Evolutionary conservation across 2,888 invertebrate species (phyloP).

Genomic region (Chloroclystis v-ata): DNA sequence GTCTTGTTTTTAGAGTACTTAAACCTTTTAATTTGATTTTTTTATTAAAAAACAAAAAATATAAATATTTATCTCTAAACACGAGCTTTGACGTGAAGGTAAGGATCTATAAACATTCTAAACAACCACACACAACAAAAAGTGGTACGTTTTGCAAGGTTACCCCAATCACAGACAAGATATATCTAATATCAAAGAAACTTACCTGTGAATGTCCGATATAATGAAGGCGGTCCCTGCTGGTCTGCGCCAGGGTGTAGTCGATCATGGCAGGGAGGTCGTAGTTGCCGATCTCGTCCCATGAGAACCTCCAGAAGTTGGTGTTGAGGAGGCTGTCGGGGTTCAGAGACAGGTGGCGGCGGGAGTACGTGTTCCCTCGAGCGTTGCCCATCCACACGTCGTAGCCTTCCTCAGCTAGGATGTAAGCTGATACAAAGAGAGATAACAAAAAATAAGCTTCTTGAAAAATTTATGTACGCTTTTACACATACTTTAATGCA

Average conservation of each 20-base stretch:
- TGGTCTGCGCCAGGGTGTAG: slow-evolving; percentile 79
- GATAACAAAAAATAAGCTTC: too few species aligned
- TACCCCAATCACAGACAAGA: not conserved
- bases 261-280: slow-evolving; percentile 92
- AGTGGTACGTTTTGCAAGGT: too few species aligned
- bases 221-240: slow-evolving; percentile 81
- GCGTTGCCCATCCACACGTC: slow-evolving; percentile 91
- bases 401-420: slow-evolving; percentile 83
- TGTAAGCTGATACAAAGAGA: too few species aligned
- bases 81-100: too few species aligned
- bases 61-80: too few species aligned
- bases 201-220: slow-evolving; percentile 84
- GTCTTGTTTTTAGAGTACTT: too few species aligned
- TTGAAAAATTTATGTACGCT: too few species aligned
- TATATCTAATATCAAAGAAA: not conserved
- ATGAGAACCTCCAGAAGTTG: slow-evolving; percentile 85
- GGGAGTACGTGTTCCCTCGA: slow-evolving; percentile 84
- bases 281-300: slow-evolving; percentile 87
- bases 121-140: too few species aligned
- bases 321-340: slow-evolving; percentile 52
- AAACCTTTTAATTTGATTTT: too few species aligned
- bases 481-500: too few species aligned
- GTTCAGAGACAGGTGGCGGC: slow-evolving; percentile 69
- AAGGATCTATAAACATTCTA: too few species aligned
- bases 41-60: too few species aligned